These are phyloP conservation scores for Sisor rabdophorus DNA, from an alignment of 2,113 vertebrate species.

Conservation along the genomic window DNA sequence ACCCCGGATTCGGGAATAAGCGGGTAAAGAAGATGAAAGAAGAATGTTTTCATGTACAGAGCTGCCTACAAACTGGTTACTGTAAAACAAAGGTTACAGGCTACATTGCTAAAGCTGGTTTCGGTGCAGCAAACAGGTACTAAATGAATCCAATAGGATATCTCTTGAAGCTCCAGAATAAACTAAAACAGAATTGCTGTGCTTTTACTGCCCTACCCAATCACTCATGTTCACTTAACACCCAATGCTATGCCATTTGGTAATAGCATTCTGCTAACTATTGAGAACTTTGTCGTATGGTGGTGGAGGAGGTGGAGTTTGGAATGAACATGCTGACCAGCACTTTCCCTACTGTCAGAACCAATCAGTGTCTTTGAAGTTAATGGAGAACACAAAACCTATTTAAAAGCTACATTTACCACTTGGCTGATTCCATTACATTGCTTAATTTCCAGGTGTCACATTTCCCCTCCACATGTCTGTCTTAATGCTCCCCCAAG, in stretches of 20 bases:
- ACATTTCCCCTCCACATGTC: constrained; percentile 79
- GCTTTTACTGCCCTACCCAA: constrained; percentile 8
- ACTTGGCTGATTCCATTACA: constrained; percentile 97
- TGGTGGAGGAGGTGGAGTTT: constrained; percentile 47
- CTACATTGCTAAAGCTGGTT: constrained; percentile 15
- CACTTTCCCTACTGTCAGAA: constrained; percentile 76
- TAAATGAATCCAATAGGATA: constrained; percentile 7
- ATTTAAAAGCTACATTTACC: constrained; percentile 98
- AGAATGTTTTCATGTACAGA: background rate
- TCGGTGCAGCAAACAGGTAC: background rate
- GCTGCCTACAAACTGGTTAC: background rate
- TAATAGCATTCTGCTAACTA: constrained; percentile 49
- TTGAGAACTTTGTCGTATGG: constrained; percentile 56
- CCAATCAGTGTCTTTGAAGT: constrained; percentile 82
- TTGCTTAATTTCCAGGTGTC: constrained; percentile 92
- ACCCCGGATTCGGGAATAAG: too few relatives aligned
- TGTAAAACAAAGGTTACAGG: constrained; percentile 17
- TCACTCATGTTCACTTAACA: constrained; percentile 35
- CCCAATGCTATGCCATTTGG: constrained; percentile 49
- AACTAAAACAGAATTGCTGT: constrained; percentile 3
- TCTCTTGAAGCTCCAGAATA: background rate
- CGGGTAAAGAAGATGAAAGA: too few relatives aligned
- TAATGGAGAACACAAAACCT: constrained; percentile 93
- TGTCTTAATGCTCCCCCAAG: constrained; percentile 73
- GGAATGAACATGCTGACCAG: constrained; percentile 74